A percentile compares a stretch with the other conserved stretches of the same genome.
Conservation (phyloP, 2,113 vertebrate species). For the Leiothrix lutea region DNA sequence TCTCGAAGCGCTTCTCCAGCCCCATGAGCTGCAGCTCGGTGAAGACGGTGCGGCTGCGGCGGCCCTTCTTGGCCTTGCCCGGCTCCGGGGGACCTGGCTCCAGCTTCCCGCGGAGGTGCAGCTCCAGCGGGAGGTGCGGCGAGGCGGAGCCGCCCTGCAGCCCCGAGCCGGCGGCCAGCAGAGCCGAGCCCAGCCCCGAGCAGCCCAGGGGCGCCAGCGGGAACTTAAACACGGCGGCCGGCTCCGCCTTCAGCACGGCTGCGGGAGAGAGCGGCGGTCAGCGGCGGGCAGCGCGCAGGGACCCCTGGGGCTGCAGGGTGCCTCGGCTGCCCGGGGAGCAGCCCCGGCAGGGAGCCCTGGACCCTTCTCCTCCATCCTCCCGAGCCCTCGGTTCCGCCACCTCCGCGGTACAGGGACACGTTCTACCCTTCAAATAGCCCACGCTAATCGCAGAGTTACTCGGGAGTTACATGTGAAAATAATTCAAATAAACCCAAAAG, state of each 20-base stretch:
- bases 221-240: slow-evolving; percentile 91
- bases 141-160: slow-evolving; percentile 78
- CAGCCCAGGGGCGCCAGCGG: slow-evolving; percentile 89
- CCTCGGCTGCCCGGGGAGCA: background rate
- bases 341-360: rapidly evolving
- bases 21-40: slow-evolving; percentile 98
- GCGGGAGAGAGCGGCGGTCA: slow-evolving; percentile 3
- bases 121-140: slow-evolving; percentile 90
- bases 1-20: slow-evolving; percentile 97
- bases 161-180: slow-evolving; percentile 83
- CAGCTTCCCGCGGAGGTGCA: slow-evolving; percentile 94
- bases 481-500: background rate
- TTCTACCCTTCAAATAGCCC: background rate
- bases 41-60: slow-evolving; percentile 96
- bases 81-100: slow-evolving; percentile 80
- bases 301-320: background rate
- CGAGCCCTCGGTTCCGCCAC: no score
- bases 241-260: slow-evolving; percentile 90
- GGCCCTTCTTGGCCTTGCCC: slow-evolving; percentile 91
- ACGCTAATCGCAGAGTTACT: background rate
- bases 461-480: background rate
- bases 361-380: background rate
- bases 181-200: slow-evolving; percentile 84
- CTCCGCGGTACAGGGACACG: rapidly evolving
- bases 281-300: background rate